phyloP scores from a whole-genome alignment of 2,113 vertebrate species.

The Phalacrocorax brasilianus region DNA sequence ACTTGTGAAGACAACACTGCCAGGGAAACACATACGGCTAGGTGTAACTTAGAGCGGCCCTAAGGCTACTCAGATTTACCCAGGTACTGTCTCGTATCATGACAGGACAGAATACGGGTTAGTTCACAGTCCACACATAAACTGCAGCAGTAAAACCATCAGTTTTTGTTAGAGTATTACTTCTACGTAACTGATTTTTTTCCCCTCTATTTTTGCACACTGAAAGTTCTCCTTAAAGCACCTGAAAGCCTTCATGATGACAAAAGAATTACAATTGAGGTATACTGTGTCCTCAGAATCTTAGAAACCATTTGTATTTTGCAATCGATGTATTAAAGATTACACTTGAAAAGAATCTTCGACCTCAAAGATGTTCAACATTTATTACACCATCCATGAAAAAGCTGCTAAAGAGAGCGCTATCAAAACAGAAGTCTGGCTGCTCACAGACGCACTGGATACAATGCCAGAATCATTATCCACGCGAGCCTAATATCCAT shows the following conservation, averaged over 20 bases:
- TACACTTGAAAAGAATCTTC: background rate
- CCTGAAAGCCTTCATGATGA: background rate
- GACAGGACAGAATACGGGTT: background rate
- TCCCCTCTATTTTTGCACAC: background rate
- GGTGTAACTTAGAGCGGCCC: background rate
- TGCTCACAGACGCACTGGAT: background rate
- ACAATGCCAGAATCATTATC: background rate
- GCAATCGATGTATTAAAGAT: background rate
- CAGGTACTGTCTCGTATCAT: background rate
- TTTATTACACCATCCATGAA: background rate
- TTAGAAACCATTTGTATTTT: background rate
- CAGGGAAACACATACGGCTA: background rate
- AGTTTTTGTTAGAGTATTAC: background rate
- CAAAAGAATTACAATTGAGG: background rate
- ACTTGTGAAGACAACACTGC: background rate
- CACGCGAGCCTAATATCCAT: rapidly evolving
- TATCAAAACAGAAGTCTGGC: background rate
- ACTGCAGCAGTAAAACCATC: background rate
- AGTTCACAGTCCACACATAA: background rate
- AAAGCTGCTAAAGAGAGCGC: background rate
- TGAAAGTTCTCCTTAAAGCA: background rate
- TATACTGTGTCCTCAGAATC: background rate
- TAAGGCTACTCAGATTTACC: background rate
- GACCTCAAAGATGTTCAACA: background rate
- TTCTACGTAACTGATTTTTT: background rate